A percentile compares a stretch with the other conserved stretches of the same genome.
phyloP scores from a whole-genome alignment of 2,797 vertebrate genomes.

The Trichosurus vulpecula region DNA sequence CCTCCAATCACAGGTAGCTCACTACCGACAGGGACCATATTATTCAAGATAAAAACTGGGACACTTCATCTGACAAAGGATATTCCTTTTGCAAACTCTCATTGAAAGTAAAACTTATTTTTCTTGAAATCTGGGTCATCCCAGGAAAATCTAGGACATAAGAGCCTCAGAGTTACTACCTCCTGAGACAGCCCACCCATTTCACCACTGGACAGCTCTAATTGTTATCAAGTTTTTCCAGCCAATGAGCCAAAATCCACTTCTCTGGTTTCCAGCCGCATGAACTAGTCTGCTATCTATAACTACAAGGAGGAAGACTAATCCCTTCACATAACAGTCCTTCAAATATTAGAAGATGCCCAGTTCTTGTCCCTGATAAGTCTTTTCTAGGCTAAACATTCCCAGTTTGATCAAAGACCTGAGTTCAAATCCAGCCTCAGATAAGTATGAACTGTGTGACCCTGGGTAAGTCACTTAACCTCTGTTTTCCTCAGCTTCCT shows the following conservation, averaged over 20 bases:
- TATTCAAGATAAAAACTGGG: background rate
- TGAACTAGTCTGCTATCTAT: background rate
- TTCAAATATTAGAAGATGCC: background rate
- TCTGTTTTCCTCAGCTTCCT: background rate
- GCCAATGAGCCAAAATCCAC: background rate
- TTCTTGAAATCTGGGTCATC: constrained; percentile 6
- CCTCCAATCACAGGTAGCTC: background rate
- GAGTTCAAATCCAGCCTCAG: background rate
- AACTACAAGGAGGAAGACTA: background rate
- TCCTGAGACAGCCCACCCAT: background rate
- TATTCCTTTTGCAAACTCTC: background rate
- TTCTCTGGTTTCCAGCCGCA: background rate
- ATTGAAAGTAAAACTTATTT: constrained; percentile 5
- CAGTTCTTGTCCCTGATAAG: background rate
- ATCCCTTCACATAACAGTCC: background rate
- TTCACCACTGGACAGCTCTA: constrained; percentile 18
- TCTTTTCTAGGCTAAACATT: background rate
- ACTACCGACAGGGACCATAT: background rate
- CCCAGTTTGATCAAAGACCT: background rate
- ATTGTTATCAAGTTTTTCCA: background rate
- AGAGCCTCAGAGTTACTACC: constrained; percentile 11
- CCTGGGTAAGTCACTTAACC: background rate
- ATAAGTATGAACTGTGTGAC: background rate
- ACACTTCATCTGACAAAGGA: background rate
- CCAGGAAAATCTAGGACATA: background rate